Evolutionary conservation across 2,113 vertebrate genomes (phyloP).

Genomic region (Mus spicilegus): DNA sequence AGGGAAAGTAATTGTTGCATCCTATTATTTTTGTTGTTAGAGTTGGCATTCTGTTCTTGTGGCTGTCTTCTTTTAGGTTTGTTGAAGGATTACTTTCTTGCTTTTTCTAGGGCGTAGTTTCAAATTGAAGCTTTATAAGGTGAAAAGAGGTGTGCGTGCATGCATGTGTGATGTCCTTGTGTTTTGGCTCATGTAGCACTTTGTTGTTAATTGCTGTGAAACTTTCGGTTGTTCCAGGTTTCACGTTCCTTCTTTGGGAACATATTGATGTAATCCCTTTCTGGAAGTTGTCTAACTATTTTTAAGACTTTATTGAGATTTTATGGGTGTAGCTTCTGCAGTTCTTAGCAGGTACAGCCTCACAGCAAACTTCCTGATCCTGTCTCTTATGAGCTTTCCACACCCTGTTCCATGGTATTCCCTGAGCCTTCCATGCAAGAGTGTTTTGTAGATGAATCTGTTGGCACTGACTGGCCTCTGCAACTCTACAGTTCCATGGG

Average conservation of each 20-base stretch:
- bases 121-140: constrained; percentile 26
- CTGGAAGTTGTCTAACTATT: constrained; percentile 32
- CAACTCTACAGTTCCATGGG: neutral
- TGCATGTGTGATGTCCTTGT: neutral
- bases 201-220: constrained; percentile 49
- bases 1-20: no score
- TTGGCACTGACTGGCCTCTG: no score
- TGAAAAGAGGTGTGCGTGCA: neutral
- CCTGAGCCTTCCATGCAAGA: neutral
- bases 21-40: no score
- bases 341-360: neutral
- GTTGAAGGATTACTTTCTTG: no score
- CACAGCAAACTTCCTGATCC: neutral
- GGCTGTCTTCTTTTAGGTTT: no score
- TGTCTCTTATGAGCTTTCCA: neutral
- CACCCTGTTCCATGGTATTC: neutral
- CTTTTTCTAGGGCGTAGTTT: no score
- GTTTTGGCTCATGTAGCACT: constrained; percentile 52
- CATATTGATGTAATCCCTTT: neutral
- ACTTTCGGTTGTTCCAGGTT: constrained; percentile 41
- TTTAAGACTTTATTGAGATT: constrained; percentile 5
- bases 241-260: constrained; percentile 9
- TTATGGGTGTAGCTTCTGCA: neutral
- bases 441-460: neutral
- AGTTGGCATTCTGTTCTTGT: no score